phyloP scores from a whole-genome alignment of 2,113 vertebrate species.

The Ceyx cyanopectus region DNA sequence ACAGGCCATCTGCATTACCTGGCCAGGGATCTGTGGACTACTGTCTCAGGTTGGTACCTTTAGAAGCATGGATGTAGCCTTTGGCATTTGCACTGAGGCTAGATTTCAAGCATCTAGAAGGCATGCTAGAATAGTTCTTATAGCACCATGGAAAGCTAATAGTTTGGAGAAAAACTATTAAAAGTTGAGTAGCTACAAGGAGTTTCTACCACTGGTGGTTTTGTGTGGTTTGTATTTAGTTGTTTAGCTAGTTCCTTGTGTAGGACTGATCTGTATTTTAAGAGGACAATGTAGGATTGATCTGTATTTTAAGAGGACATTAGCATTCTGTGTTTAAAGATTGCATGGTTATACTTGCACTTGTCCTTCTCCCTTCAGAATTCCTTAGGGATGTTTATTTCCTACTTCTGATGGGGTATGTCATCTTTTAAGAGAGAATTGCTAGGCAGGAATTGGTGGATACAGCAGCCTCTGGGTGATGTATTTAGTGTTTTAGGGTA shows the following conservation, averaged over 20 bases:
- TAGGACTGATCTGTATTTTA: background rate
- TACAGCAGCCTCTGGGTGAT: background rate
- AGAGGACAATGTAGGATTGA: background rate
- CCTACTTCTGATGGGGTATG: background rate
- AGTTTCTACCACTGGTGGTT: background rate
- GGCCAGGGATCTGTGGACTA: too few relatives aligned
- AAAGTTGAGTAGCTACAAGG: background rate
- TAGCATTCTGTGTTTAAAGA: background rate
- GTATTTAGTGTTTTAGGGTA: background rate
- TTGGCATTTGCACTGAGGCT: background rate
- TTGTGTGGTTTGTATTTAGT: background rate
- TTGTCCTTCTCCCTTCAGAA: background rate
- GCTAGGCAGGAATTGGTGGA: background rate
- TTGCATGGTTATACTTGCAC: background rate
- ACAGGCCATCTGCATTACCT: background rate
- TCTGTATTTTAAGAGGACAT: background rate
- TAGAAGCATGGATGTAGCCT: background rate
- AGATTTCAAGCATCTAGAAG: background rate
- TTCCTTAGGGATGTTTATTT: slow-evolving; percentile 3
- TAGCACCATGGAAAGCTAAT: background rate
- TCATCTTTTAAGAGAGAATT: background rate
- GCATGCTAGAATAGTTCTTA: background rate
- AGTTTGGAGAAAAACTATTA: background rate
- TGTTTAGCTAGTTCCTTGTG: background rate
- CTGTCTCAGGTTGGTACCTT: background rate